These are phyloP conservation scores for Malthinus seriepunctatus DNA, from an alignment of 2,888 invertebrate species.

Conservation along the genomic window DNA sequence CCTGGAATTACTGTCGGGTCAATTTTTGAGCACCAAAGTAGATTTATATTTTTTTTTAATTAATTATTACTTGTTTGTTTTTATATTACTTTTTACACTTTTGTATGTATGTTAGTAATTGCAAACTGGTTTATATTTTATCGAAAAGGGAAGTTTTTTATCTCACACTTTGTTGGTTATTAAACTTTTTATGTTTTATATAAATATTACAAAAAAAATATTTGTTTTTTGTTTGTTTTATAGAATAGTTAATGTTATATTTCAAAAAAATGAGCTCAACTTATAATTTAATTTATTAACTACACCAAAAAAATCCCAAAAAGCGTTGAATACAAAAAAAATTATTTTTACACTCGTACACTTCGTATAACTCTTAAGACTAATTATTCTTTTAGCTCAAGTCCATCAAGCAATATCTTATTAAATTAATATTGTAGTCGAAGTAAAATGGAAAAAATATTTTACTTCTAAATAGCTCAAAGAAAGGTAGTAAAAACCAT, in stretches of 20 bases:
- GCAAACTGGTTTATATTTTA: slow-evolving; percentile 49
- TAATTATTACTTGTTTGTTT: slow-evolving; percentile 51
- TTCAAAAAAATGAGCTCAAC: slow-evolving; percentile 26
- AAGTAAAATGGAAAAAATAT: too few species aligned
- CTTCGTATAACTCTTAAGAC: too few species aligned
- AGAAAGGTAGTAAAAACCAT: too few species aligned
- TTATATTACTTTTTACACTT: slow-evolving; percentile 56
- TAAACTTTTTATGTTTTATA: slow-evolving; percentile 58
- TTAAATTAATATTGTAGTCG: too few species aligned
- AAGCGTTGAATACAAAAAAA: too few species aligned
- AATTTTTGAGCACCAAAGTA: slow-evolving; percentile 47
- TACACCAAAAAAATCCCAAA: too few species aligned
- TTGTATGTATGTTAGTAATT: slow-evolving; percentile 56
- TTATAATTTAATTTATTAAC: too few species aligned
- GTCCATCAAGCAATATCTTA: too few species aligned
- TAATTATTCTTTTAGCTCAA: too few species aligned
- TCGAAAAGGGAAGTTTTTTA: slow-evolving; percentile 51
- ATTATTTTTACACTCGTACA: too few species aligned
- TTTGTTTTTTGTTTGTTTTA: slow-evolving; percentile 56
- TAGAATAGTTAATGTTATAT: slow-evolving; percentile 53
- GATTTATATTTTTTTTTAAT: slow-evolving; percentile 51
- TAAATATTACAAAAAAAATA: slow-evolving; percentile 53
- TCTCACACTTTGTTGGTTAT: slow-evolving; percentile 56
- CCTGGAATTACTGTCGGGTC: slow-evolving; percentile 23
- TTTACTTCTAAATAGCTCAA: too few species aligned